Evolutionary conservation across 2,797 vertebrate genomes (phyloP).

Genomic region (Sebastes taczanowskii): DNA sequence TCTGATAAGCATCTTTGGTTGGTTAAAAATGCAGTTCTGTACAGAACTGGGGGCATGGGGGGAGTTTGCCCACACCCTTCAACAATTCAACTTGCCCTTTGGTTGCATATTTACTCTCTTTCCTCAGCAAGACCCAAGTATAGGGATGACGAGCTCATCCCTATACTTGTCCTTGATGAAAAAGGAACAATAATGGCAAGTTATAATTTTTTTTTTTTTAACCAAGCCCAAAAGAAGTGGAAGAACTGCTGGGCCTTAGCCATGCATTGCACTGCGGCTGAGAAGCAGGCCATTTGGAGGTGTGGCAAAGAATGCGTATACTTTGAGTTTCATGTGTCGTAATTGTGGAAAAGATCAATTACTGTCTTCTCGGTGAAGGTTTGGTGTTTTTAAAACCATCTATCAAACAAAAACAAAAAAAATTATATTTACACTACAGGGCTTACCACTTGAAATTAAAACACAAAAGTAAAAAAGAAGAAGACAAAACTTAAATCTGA

Average conservation of each 20-base stretch:
- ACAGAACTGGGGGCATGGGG: constrained; percentile 30
- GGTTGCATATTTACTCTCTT: constrained; percentile 8
- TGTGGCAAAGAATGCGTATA: constrained; percentile 29
- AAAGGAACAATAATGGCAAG: constrained; percentile 40
- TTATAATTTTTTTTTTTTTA: constrained; percentile 51
- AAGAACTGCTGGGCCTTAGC: constrained; percentile 55
- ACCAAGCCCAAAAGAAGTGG: constrained; percentile 63
- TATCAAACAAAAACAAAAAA: background rate
- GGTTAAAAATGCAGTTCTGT: constrained; percentile 70
- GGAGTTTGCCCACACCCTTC: background rate
- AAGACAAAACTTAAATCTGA: background rate
- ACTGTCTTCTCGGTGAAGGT: constrained; percentile 4
- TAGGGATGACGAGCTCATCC: constrained; percentile 29
- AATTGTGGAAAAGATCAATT: constrained; percentile 7
- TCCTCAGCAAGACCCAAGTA: constrained; percentile 37
- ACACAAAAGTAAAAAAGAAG: background rate
- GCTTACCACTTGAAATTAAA: constrained; percentile 25
- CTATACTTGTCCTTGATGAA: constrained; percentile 36
- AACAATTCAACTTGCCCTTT: constrained; percentile 11
- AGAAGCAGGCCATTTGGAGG: constrained; percentile 38
- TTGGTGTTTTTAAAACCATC: constrained; percentile 7
- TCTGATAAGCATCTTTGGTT: constrained; percentile 54
- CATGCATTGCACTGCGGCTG: constrained; percentile 71
- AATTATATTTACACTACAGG: background rate
- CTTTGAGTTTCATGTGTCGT: constrained; percentile 5